Evolutionary conservation across 2,888 invertebrate genomes (phyloP).

Genomic region (Drosophila mimetica): DNA sequence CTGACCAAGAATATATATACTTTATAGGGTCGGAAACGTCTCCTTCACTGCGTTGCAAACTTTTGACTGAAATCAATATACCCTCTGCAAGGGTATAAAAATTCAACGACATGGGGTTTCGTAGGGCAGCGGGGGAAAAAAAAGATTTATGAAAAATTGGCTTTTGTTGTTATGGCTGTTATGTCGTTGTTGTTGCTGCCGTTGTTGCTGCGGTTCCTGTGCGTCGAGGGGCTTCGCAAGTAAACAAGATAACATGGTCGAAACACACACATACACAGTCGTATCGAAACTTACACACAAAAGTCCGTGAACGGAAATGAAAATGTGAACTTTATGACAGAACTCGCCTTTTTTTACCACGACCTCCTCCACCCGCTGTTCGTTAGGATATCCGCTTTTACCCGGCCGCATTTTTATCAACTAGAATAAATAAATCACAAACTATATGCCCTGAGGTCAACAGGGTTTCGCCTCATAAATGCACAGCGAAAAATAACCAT

Average conservation of each 20-base stretch:
- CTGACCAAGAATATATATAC: too few relatives aligned
- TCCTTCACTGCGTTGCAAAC: too few relatives aligned
- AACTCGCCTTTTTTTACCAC: constrained; percentile 30
- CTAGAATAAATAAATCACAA: constrained; percentile 47
- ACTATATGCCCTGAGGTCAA: constrained; percentile 37
- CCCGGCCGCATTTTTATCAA: constrained; percentile 45
- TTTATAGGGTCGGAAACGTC: too few relatives aligned
- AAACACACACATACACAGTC: constrained; percentile 11
- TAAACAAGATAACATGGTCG: constrained; percentile 66
- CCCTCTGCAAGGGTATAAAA: too few relatives aligned
- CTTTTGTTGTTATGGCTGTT: constrained; percentile 51
- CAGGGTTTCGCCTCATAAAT: background rate
- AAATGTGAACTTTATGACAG: constrained; percentile 69
- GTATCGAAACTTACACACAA: constrained; percentile 5
- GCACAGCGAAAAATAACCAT: background rate
- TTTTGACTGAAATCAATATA: too few relatives aligned
- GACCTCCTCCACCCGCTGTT: constrained; percentile 29
- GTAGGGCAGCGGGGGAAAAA: constrained; percentile 14
- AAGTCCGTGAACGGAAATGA: constrained; percentile 57
- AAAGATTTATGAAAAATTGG: constrained; percentile 78
- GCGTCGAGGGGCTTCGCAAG: constrained; percentile 49
- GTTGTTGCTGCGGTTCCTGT: constrained; percentile 8
- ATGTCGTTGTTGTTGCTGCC: constrained; percentile 15
- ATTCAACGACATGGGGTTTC: constrained; percentile 10
- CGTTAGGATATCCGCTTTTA: constrained; percentile 35